Evolutionary conservation across 2,797 vertebrate species (phyloP), one percentile per base, ranked within the genome.

Genomic region (Parotocinclus haroldoi): DNA sequence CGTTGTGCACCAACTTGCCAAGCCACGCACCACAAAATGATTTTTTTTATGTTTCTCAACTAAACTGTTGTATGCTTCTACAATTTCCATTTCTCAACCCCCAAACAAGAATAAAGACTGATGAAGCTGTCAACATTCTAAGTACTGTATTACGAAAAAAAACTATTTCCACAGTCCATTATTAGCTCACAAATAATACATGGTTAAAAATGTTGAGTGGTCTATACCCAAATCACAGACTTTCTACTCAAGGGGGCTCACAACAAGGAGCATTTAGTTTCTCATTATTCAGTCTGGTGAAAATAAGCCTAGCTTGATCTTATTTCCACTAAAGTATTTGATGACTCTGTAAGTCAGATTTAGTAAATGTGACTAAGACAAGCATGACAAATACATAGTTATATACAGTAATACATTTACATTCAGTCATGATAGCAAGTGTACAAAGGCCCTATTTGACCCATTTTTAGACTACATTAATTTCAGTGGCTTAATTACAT

Each of bases 21-120:
- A 72, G 40, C 75, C 78, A 73, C 70, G 77, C 56, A 69, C 71
- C 77, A 73, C 71, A 77, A 45, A 36, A 27, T 27, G 27, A n/a
- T 66, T 72, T 73, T 58, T 52, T 69, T 73, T 70, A 10, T 44
- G 63, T 61, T 71, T 64, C 12, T 44, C 36, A 50, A 65, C 27
- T 19, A 74, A 56, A 49, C 18, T 54, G 45, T n/a, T 37, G 37
- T 58, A 48, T 27, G 27, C n/a, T n/a, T 27, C 27, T 27, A 27
- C 27, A 27, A 5, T 27, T 27, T 27, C 2, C 27, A 27, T 27
- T 27, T 27, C 27, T 27, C 27, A 5, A 27, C 27, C 27, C 27
- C 27, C 27, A 27, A 2, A 27, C 27, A 27, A 27, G 27, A 2
- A 27, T 2, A 5, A 27, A 27, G 27, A 27, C 5, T 2, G 27